Evolutionary conservation across 1,140 invertebrate species (phyloP).

Genomic region (Cydia splendana): DNA sequence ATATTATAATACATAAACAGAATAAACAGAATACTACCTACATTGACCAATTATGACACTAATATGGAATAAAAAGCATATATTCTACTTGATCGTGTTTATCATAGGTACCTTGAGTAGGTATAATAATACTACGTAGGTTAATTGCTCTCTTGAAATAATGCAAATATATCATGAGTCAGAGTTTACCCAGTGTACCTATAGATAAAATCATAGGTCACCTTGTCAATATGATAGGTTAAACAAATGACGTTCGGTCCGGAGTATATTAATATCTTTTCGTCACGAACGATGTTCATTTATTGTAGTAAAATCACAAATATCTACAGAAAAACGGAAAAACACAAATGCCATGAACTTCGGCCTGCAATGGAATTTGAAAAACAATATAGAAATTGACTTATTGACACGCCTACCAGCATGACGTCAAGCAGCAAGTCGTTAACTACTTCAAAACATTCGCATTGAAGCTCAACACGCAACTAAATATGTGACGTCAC

Average conservation of each 20-base stretch:
- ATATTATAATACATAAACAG: too few relatives aligned
- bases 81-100: neutral
- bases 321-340: conserved; percentile 14
- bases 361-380: neutral
- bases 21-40: too few relatives aligned
- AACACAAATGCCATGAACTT: conserved; percentile 7
- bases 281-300: conserved; percentile 21
- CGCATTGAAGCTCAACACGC: neutral
- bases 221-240: conserved; percentile 28
- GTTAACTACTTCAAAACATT: conserved; percentile 13
- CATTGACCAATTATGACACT: too few relatives aligned
- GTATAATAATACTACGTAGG: neutral
- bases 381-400: conserved; percentile 17
- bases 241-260: conserved; percentile 22
- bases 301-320: conserved; percentile 10
- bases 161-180: conserved; percentile 17
- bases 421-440: neutral
- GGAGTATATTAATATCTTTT: conserved; percentile 10
- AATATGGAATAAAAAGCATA: too few relatives aligned
- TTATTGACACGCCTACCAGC: neutral
- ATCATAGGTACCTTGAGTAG: neutral
- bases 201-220: conserved; percentile 28
- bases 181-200: conserved; percentile 21
- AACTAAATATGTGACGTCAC: conserved; percentile 7
- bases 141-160: conserved; percentile 1